Percentiles rank a stretch among this genome's conserved stretches.
Evolutionary conservation across 2,113 vertebrate species (phyloP).

Genomic region (Columba livia): DNA sequence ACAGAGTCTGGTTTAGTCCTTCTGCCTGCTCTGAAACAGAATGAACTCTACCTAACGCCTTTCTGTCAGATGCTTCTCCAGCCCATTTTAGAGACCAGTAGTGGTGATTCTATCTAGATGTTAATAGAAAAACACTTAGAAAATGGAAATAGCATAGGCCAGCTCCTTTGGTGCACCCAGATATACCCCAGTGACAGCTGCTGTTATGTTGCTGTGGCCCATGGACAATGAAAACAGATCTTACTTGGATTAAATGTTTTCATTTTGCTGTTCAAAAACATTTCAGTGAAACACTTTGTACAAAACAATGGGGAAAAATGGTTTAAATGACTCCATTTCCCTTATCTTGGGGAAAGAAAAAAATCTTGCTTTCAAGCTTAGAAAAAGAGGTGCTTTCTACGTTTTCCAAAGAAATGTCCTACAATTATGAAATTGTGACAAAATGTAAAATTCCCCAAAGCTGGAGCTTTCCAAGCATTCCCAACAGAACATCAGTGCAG

Average conservation of each 20-base stretch:
- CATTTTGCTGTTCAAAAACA: neutral
- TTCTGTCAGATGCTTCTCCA: neutral
- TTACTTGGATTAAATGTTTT: neutral
- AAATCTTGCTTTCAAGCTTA: neutral
- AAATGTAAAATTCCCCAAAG: conserved; percentile 2
- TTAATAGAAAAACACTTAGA: neutral
- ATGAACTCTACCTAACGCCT: neutral
- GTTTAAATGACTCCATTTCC: neutral
- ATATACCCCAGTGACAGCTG: neutral
- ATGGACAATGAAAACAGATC: neutral
- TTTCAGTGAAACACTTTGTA: neutral
- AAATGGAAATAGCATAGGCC: neutral
- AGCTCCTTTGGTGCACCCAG: neutral
- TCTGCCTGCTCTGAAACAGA: neutral
- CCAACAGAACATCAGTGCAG: neutral
- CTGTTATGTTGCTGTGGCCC: neutral
- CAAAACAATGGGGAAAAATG: neutral
- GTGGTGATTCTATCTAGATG: neutral
- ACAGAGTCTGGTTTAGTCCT: neutral
- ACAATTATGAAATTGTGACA: neutral
- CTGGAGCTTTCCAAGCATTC: neutral
- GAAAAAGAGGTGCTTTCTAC: neutral
- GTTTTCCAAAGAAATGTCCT: neutral
- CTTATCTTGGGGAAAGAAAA: neutral
- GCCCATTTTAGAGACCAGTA: neutral